These are phyloP conservation scores for Umimayanthus kanabou DNA, from an alignment of 92 coral and sea anemone genomes.

Conservation along the genomic window DNA sequence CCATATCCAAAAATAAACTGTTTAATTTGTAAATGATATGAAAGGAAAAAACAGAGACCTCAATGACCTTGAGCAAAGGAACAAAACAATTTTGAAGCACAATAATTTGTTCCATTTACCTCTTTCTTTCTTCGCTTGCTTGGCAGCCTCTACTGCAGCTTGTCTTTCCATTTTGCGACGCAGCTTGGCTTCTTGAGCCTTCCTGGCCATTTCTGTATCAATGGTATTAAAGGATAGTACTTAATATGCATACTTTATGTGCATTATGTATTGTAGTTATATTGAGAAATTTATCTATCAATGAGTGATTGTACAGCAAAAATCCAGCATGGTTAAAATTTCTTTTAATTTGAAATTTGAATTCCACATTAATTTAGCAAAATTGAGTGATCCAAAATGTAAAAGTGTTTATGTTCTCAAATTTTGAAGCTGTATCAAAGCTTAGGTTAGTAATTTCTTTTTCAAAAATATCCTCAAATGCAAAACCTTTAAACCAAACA, in stretches of 20 bases:
- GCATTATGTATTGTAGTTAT: too few species aligned
- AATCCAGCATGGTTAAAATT: too few species aligned
- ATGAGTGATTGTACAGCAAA: not conserved
- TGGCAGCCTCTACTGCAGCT: constrained; percentile 81
- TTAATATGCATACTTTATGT: not conserved
- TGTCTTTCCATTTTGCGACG: constrained; percentile 75
- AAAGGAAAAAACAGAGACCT: not conserved
- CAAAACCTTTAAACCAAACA: too few species aligned
- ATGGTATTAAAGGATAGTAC: not conserved
- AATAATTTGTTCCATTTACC: constrained; percentile 39
- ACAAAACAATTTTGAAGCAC: not conserved
- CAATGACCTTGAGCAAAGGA: not conserved
- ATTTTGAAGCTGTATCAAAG: too few species aligned
- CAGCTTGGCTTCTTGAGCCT: constrained; percentile 75
- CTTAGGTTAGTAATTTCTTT: too few species aligned
- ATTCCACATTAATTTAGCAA: too few species aligned
- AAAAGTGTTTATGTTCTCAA: too few species aligned
- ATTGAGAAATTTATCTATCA: not conserved
- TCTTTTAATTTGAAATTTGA: too few species aligned
- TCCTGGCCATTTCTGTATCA: constrained; percentile 70
- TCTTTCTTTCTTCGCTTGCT: constrained; percentile 73
- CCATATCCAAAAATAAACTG: too few species aligned
- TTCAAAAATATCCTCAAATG: too few species aligned
- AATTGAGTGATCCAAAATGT: too few species aligned
- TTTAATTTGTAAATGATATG: too few species aligned